Percentiles rank a stretch among this genome's conserved stretches.
Evolutionary conservation across 2,113 vertebrate genomes (phyloP).

Genomic region (Dasypus novemcinctus): DNA sequence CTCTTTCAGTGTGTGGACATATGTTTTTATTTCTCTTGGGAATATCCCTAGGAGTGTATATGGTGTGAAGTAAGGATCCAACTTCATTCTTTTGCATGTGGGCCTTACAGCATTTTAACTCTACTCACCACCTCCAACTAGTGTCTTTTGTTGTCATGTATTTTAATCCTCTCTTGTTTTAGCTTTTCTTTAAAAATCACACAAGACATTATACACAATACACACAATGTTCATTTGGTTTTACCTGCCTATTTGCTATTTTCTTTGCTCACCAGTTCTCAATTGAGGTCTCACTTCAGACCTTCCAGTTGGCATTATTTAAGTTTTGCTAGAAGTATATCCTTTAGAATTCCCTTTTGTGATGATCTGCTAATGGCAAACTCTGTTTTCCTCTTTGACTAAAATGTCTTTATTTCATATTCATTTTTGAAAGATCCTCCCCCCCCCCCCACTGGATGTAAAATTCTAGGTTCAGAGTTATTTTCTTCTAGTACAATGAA

Average conservation of each 20-base stretch:
- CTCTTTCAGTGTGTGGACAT: too few species aligned
- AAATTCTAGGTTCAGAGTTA: background rate
- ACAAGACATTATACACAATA: background rate
- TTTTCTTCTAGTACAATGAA: background rate
- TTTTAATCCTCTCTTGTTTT: background rate
- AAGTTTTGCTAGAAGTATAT: background rate
- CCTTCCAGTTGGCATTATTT: background rate
- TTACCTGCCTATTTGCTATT: background rate
- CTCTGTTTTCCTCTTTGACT: background rate
- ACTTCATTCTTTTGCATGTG: background rate
- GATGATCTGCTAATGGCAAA: background rate
- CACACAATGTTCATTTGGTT: background rate
- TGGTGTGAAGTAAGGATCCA: background rate
- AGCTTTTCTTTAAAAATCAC: slow-evolving; percentile 14
- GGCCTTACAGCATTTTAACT: background rate
- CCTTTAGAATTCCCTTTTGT: background rate
- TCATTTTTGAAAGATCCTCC: background rate
- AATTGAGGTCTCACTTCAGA: background rate
- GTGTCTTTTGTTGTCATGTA: background rate
- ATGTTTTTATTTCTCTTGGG: too few species aligned
- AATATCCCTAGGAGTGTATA: background rate
- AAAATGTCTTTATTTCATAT: background rate
- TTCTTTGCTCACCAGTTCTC: background rate
- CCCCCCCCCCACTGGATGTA: background rate
- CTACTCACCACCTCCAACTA: background rate